A percentile compares a stretch with the other conserved stretches of the same genome.
Conservation (phyloP, 2,888 invertebrate species). For the Trilocha varians region DNA sequence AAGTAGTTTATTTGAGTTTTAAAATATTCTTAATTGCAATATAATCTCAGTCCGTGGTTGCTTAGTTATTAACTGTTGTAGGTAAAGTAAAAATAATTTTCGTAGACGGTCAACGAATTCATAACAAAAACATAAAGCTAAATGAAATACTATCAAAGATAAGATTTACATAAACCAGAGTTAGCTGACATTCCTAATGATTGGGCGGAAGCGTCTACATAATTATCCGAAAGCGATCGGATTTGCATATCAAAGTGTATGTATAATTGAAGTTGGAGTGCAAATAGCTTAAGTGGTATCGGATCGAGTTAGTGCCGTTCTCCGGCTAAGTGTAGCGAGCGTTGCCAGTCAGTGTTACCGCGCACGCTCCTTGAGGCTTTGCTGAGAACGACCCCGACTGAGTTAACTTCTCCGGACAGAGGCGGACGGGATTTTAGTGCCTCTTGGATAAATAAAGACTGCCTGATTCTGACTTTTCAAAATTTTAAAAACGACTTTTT, state of each 20-base stretch:
- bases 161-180: background rate
- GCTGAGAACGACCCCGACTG: slow-evolving; percentile 26
- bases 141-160: background rate
- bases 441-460: no score
- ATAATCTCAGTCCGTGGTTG: no score
- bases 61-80: no score
- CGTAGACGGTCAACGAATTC: no score
- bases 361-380: slow-evolving; percentile 13
- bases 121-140: background rate
- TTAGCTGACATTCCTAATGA: slow-evolving; percentile 49
- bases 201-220: slow-evolving; percentile 58
- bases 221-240: slow-evolving; percentile 63
- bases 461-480: no score
- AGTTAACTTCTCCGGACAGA: slow-evolving; percentile 46
- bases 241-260: slow-evolving; percentile 70
- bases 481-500: no score
- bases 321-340: slow-evolving; percentile 46
- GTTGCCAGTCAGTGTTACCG: slow-evolving; percentile 20
- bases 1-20: no score
- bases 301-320: slow-evolving; percentile 62
- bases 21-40: no score
- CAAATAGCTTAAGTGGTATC: slow-evolving; percentile 68
- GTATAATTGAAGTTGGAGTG: slow-evolving; percentile 65
- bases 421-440: no score
- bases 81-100: no score